A percentile compares a stretch with the other conserved stretches of the same genome.
Conservation (phyloP, 2,888 invertebrate species). For the Arctia plantaginis region DNA sequence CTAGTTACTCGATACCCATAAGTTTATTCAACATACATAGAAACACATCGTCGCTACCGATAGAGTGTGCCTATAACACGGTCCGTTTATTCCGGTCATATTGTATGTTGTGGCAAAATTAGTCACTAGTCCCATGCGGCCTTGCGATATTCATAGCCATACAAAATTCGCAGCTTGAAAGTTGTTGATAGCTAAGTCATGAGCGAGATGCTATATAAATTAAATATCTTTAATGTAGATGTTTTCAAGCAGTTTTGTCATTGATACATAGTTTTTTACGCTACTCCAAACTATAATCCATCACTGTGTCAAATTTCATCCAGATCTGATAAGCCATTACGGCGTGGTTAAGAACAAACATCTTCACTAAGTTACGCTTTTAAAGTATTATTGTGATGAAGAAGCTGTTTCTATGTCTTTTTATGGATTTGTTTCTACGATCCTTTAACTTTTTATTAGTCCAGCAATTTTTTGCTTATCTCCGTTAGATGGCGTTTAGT, state of each 20-base stretch:
- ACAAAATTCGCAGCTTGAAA: constrained; percentile 38
- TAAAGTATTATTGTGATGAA: background rate
- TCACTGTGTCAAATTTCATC: background rate
- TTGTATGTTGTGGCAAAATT: constrained; percentile 62
- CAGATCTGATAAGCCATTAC: background rate
- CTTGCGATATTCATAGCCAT: constrained; percentile 62
- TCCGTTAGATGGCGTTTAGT: background rate
- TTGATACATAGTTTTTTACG: background rate
- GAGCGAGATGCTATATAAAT: background rate
- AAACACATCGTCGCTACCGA: constrained; percentile 35
- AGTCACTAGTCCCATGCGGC: constrained; percentile 59
- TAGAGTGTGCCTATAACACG: constrained; percentile 39
- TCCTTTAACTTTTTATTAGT: background rate
- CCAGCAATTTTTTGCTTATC: background rate
- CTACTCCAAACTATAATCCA: background rate
- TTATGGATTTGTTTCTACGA: background rate
- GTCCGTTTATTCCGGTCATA: constrained; percentile 45
- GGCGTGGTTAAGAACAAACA: background rate
- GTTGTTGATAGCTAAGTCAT: constrained; percentile 15
- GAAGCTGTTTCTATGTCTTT: background rate
- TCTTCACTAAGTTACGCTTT: too few relatives aligned
- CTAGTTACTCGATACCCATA: constrained; percentile 16
- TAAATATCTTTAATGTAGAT: background rate
- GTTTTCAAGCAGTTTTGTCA: background rate
- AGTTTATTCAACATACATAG: constrained; percentile 25